phyloP scores from a whole-genome alignment of 30 jellyfish, hydroid and myxozoan genomes.

The Euphysa ruthae region DNA sequence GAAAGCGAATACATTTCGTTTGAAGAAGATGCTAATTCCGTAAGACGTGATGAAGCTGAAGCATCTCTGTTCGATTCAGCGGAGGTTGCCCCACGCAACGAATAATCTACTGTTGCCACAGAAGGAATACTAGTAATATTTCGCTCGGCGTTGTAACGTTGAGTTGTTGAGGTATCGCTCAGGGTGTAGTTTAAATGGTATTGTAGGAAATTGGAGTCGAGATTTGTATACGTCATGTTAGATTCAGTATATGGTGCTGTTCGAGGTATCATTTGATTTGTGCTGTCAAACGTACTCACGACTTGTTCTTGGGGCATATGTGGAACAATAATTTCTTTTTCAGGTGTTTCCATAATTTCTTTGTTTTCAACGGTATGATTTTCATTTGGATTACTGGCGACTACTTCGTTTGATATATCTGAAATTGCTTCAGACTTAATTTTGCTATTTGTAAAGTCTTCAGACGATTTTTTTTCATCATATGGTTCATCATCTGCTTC shows the following conservation, averaged over 20 bases:
- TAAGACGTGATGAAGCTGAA: conserved; percentile 29
- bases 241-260: conserved; percentile 24
- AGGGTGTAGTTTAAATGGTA: conserved; percentile 21
- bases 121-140: conserved; percentile 8
- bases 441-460: not conserved
- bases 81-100: conserved; percentile 5
- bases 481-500: not conserved
- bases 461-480: not conserved
- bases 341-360: not conserved
- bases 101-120: not conserved
- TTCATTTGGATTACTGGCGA: not conserved
- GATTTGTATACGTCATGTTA: conserved; percentile 16
- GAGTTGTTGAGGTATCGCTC: conserved; percentile 22
- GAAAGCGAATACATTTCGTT: conserved; percentile 21
- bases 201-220: conserved; percentile 27
- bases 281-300: not conserved
- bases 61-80: not conserved
- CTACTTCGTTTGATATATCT: not conserved
- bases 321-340: not conserved
- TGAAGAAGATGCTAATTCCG: conserved; percentile 33
- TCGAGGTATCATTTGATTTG: conserved; percentile 2
- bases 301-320: conserved; percentile 1
- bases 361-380: not conserved
- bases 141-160: not conserved
- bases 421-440: not conserved